A percentile compares a stretch with the other conserved stretches of the same genome.
phyloP scores from a whole-genome alignment of 2,113 vertebrate genomes.

The Peromyscus maniculatus region DNA sequence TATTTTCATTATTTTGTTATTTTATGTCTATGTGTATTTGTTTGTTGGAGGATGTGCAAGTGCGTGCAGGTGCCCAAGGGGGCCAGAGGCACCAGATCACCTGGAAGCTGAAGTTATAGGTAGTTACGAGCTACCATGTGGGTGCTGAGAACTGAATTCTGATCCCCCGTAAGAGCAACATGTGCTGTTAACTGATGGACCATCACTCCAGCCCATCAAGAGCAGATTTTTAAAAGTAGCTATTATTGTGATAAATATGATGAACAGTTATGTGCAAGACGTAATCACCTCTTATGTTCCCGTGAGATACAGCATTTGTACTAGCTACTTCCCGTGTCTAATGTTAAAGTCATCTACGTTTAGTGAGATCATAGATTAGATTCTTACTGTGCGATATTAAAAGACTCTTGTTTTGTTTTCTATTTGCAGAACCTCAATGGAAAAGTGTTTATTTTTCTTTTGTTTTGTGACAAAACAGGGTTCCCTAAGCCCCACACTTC shows the following conservation, averaged over 20 bases:
- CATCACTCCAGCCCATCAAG: not conserved
- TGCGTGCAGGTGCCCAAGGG: not conserved
- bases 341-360: not conserved
- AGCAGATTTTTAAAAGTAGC: not conserved
- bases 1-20: not conserved
- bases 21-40: not conserved
- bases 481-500: not conserved
- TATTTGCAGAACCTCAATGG: not conserved
- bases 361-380: not conserved
- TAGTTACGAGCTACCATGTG: not conserved
- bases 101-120: not conserved
- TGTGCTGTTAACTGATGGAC: not conserved
- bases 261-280: not conserved
- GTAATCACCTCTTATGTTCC: constrained; percentile 8
- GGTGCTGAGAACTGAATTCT: not conserved
- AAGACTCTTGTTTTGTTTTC: not conserved
- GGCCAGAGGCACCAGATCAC: not conserved
- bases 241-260: constrained; percentile 25
- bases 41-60: not conserved
- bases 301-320: not conserved
- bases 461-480: not conserved
- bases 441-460: not conserved
- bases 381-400: not conserved
- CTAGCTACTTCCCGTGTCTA: constrained; percentile 10
- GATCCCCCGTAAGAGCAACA: not conserved